phyloP scores from a whole-genome alignment of 1,140 invertebrate species.

The Ruditapes philippinarum region DNA sequence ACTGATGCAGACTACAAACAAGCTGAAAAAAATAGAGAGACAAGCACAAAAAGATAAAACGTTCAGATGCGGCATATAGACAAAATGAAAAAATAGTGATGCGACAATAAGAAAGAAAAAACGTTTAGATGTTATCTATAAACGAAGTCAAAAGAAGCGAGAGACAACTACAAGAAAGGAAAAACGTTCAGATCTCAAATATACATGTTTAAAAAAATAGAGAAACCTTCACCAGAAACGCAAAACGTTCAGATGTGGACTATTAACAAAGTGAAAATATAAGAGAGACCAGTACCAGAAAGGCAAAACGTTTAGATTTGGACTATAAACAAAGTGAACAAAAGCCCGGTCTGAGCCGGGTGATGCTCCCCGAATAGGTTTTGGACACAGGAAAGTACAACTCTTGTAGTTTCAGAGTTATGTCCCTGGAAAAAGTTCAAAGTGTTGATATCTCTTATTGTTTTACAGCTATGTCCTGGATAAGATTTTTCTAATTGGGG shows the following conservation, averaged over 20 bases:
- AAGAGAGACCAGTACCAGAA: neutral
- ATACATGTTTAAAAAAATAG: neutral
- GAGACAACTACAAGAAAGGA: neutral
- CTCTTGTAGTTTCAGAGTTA: too few relatives aligned
- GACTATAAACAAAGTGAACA: conserved; percentile 17
- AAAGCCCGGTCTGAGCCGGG: too few relatives aligned
- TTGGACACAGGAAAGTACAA: too few relatives aligned
- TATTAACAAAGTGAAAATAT: conserved; percentile 15
- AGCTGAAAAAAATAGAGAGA: neutral
- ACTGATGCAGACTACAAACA: neutral
- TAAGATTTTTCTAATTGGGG: too few relatives aligned
- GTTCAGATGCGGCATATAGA: conserved; percentile 11
- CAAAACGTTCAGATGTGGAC: neutral
- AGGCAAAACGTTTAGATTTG: neutral
- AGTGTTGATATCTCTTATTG: too few relatives aligned
- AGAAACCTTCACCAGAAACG: neutral
- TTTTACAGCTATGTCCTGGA: too few relatives aligned
- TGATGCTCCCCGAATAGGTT: too few relatives aligned
- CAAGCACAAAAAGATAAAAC: neutral
- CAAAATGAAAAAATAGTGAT: conserved; percentile 5
- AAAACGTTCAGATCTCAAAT: neutral
- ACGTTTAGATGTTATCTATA: neutral
- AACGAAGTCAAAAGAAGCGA: neutral
- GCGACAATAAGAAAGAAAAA: neutral
- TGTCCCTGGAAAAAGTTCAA: too few relatives aligned